Evolutionary conservation across 2,113 vertebrate species (phyloP).

Genomic region (Pelmatolapia mariae): DNA sequence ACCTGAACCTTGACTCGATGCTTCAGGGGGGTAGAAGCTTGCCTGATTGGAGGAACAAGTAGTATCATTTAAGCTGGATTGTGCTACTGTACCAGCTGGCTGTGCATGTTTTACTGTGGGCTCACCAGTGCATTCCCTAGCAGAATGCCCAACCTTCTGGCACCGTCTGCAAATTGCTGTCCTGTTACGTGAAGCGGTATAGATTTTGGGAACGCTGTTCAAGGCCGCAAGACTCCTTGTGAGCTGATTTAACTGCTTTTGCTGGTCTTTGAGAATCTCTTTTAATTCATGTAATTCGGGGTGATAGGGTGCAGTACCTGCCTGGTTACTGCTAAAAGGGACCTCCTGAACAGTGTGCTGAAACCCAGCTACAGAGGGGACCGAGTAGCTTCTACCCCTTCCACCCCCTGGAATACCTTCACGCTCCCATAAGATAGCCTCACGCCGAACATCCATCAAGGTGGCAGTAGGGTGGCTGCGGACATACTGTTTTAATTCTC

Average conservation of each 20-base stretch:
- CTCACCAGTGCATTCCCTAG: background rate
- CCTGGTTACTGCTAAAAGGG: background rate
- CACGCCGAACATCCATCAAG: no score
- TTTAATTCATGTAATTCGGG: background rate
- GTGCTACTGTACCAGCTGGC: no score
- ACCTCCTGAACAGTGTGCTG: background rate
- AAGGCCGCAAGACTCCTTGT: background rate
- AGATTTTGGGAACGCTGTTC: background rate
- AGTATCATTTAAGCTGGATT: no score
- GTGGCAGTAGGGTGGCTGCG: no score
- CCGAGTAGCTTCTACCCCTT: no score
- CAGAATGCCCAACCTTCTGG: background rate
- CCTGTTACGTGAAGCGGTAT: fast-evolving
- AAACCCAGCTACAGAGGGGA: background rate
- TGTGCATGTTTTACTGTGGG: fast-evolving
- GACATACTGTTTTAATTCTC: no score
- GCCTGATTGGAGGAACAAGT: no score
- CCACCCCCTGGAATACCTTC: no score
- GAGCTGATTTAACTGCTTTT: background rate
- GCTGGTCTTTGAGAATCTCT: background rate
- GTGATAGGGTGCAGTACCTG: background rate
- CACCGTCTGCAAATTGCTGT: no score
- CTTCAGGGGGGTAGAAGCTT: no score
- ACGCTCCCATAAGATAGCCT: no score
- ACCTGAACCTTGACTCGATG: no score